phyloP scores from a whole-genome alignment of 2,797 vertebrate species.

The Platyrinchus mystaceus region DNA sequence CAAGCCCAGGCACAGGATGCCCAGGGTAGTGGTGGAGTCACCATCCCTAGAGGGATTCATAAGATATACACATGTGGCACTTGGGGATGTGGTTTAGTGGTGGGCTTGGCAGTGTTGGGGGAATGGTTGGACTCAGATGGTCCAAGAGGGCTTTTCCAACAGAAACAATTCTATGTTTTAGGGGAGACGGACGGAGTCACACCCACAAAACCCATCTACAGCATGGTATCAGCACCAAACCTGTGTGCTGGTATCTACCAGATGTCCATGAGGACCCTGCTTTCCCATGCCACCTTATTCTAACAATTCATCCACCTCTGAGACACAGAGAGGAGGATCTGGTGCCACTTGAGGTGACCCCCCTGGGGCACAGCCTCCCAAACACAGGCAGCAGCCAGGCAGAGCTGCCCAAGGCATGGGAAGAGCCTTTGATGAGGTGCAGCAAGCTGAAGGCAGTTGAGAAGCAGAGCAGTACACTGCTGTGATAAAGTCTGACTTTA shows the following conservation, averaged over 20 bases:
- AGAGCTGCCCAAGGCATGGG: neutral
- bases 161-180: neutral
- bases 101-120: neutral
- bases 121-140: neutral
- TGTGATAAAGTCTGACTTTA: neutral
- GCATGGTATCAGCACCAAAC: fast-evolving
- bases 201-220: neutral
- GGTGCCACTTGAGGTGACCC: neutral
- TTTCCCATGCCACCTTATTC: neutral
- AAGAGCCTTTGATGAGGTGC: neutral
- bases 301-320: neutral
- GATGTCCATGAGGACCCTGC: neutral
- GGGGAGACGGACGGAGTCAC: neutral
- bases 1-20: neutral
- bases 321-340: neutral
- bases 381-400: neutral
- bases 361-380: neutral
- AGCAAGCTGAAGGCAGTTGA: neutral
- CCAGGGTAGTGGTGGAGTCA: neutral
- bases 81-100: neutral
- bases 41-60: neutral
- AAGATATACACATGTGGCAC: neutral
- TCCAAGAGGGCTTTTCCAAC: neutral
- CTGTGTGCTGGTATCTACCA: neutral
- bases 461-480: neutral